phyloP scores from a whole-genome alignment of 2,113 vertebrate species.

The Abramis brama region DNA sequence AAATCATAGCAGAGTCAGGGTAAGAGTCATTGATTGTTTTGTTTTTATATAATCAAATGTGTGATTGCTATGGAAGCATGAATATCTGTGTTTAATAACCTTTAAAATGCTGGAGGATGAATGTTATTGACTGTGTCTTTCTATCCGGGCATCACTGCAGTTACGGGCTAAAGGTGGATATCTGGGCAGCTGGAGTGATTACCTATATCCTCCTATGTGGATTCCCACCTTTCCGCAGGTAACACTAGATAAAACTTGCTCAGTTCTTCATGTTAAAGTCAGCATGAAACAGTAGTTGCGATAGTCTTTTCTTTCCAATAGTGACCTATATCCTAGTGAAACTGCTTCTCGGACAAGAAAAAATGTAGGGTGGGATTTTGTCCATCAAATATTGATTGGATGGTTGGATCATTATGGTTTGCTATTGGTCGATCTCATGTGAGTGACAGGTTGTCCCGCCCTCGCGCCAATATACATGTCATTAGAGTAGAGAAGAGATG shows the following conservation, averaged over 20 bases:
- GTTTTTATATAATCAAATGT: neutral
- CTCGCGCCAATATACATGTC: too few relatives aligned
- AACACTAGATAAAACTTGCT: neutral
- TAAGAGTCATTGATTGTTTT: constrained; percentile 64
- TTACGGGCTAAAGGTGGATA: constrained; percentile 96
- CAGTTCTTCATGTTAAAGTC: neutral
- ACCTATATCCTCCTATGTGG: constrained; percentile 97
- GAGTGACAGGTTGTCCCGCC: too few relatives aligned
- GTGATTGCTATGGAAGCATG: neutral
- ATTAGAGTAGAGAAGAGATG: too few relatives aligned
- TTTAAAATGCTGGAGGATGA: constrained; percentile 13
- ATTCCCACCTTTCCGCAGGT: constrained; percentile 98
- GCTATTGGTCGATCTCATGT: too few relatives aligned
- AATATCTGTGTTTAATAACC: neutral
- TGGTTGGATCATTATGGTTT: too few relatives aligned
- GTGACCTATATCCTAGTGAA: too few relatives aligned
- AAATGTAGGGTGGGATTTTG: too few relatives aligned
- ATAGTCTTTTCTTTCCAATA: neutral
- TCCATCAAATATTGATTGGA: too few relatives aligned
- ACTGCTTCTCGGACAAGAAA: too few relatives aligned
- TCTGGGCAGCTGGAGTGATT: constrained; percentile 98
- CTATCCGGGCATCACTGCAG: constrained; percentile 69
- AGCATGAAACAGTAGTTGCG: too few relatives aligned
- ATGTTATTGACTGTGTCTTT: neutral
- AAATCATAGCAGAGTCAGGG: constrained; percentile 96